These are phyloP conservation scores for Sebastes glaucus DNA, from an alignment of 2,797 vertebrate species.

Conservation along the genomic window DNA sequence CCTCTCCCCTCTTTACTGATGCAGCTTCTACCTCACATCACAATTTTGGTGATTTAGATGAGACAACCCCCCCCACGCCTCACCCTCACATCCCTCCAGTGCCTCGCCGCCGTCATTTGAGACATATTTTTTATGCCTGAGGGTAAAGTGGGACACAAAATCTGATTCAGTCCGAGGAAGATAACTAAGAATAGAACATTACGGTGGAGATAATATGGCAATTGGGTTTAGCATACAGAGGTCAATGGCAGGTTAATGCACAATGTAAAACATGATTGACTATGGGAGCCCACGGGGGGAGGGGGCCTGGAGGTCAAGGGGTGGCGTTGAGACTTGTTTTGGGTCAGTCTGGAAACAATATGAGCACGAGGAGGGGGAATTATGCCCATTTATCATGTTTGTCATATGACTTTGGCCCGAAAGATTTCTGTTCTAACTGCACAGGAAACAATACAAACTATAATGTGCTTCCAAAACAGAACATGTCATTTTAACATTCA, in stretches of 20 bases:
- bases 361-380: conserved; percentile 44
- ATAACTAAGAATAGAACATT: conserved; percentile 69
- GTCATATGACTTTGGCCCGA: conserved; percentile 44
- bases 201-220: conserved; percentile 68
- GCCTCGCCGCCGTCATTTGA: conserved; percentile 36
- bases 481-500: background rate
- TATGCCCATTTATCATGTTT: conserved; percentile 62
- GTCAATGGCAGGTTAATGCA: conserved; percentile 78
- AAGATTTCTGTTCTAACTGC: conserved; percentile 4
- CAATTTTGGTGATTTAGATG: conserved; percentile 52
- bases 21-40: conserved; percentile 7
- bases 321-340: conserved; percentile 46
- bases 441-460: background rate
- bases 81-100: background rate
- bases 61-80: background rate
- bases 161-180: conserved; percentile 59
- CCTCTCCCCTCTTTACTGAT: background rate
- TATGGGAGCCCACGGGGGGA: conserved; percentile 17
- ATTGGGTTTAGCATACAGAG: conserved; percentile 76
- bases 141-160: conserved; percentile 63
- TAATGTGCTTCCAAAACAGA: background rate
- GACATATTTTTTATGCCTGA: conserved; percentile 48
- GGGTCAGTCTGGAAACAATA: conserved; percentile 60
- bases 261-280: conserved; percentile 67
- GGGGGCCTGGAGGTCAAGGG: conserved; percentile 51